phyloP scores from a whole-genome alignment of 92 coral and sea anemone genomes.

The Muricea muricata region DNA sequence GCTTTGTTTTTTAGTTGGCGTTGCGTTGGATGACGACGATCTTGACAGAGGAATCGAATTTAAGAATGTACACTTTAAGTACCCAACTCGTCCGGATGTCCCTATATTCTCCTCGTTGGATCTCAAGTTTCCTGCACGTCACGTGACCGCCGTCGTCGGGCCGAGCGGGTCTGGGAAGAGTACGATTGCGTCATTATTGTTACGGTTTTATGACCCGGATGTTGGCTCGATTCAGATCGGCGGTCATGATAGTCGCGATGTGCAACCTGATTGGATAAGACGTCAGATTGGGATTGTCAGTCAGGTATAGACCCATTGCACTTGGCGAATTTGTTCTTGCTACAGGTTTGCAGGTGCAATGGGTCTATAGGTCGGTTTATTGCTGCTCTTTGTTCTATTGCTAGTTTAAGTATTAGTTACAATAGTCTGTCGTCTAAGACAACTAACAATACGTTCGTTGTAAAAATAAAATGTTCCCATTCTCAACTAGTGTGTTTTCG shows the following conservation, averaged over 20 bases:
- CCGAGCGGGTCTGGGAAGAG: slow-evolving; percentile 99
- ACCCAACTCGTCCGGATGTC: slow-evolving; percentile 89
- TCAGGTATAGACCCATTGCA: slow-evolving; percentile 65
- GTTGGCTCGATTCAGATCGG: slow-evolving; percentile 82
- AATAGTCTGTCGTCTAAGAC: too few relatives aligned
- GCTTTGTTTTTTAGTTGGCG: slow-evolving; percentile 60
- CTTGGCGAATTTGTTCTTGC: too few relatives aligned
- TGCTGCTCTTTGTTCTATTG: too few relatives aligned
- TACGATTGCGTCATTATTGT: slow-evolving; percentile 80
- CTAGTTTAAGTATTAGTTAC: too few relatives aligned
- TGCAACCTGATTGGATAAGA: slow-evolving; percentile 93
- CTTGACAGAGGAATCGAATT: slow-evolving; percentile 78
- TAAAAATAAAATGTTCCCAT: too few relatives aligned
- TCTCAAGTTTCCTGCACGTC: slow-evolving; percentile 80
- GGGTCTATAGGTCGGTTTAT: too few relatives aligned
- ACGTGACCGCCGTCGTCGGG: slow-evolving; percentile 96
- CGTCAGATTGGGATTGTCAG: slow-evolving; percentile 86
- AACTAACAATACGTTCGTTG: too few relatives aligned
- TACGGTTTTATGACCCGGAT: slow-evolving; percentile 91
- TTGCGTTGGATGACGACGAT: slow-evolving; percentile 68
- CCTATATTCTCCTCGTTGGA: slow-evolving; percentile 73
- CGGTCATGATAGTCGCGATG: slow-evolving; percentile 76
- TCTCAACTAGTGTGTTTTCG: too few relatives aligned
- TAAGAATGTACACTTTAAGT: slow-evolving; percentile 76
- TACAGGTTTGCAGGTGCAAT: too few relatives aligned